Evolutionary conservation across 1,140 invertebrate genomes (phyloP).

Genomic region (Hyposmocoma kahamanoa): DNA sequence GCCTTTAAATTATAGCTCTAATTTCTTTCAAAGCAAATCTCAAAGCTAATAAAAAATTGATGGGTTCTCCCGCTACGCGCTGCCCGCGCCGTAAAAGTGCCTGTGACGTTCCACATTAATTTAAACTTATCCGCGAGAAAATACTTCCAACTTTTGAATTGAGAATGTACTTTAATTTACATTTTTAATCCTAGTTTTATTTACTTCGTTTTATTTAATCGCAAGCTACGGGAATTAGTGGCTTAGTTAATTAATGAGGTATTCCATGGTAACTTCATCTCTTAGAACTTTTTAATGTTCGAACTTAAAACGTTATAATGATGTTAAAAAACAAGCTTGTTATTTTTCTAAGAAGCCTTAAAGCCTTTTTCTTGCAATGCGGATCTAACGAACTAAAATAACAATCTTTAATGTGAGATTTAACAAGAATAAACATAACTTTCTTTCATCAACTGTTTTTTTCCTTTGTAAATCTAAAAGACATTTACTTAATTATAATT

Average conservation of each 20-base stretch:
- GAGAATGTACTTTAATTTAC: constrained; percentile 49
- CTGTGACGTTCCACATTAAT: constrained; percentile 50
- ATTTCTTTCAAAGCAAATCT: constrained; percentile 33
- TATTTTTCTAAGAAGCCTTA: no score
- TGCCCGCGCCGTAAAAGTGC: constrained; percentile 28
- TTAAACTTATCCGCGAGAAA: constrained; percentile 57
- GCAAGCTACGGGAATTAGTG: constrained; percentile 32
- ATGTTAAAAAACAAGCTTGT: no score
- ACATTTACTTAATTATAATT: no score
- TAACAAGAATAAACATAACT: no score
- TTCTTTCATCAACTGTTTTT: no score
- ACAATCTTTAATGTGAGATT: no score
- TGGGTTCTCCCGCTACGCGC: constrained; percentile 22
- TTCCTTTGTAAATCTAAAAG: no score
- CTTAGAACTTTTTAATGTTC: constrained; percentile 11
- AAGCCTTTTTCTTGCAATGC: no score
- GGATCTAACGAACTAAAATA: no score
- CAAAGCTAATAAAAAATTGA: constrained; percentile 55
- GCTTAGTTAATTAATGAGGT: constrained; percentile 17
- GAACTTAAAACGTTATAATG: no score
- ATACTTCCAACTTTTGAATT: constrained; percentile 49
- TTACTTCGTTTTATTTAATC: constrained; percentile 34
- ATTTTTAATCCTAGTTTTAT: constrained; percentile 49
- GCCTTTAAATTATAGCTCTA: constrained; percentile 20
- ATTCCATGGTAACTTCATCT: constrained; percentile 1